A percentile compares a stretch with the other conserved stretches of the same genome.
phyloP scores from a whole-genome alignment of 2,888 invertebrate genomes.

The Epirrhoe tristata region DNA sequence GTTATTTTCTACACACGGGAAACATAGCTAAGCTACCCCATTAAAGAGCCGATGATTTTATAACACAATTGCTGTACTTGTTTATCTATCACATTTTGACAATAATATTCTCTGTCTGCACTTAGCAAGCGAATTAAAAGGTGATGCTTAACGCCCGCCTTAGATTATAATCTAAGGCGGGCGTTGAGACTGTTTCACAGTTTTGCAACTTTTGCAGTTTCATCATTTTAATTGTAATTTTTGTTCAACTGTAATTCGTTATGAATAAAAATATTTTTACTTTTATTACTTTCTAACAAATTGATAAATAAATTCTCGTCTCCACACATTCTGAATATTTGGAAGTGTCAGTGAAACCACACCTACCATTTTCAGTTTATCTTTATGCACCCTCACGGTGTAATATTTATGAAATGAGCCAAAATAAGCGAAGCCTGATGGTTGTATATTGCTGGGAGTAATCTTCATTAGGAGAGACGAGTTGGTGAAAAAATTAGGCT shows the following conservation, averaged over 20 bases:
- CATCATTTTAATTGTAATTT: no score
- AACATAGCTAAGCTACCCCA: background rate
- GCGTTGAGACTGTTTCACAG: no score
- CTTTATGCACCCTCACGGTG: constrained; percentile 42
- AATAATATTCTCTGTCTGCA: no score
- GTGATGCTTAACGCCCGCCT: no score
- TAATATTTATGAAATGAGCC: constrained; percentile 40
- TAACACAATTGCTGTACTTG: background rate
- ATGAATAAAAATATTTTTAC: no score
- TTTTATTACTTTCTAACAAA: no score
- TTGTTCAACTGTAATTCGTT: no score
- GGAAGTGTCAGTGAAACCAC: background rate
- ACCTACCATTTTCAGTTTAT: constrained; percentile 26
- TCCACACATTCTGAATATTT: background rate
- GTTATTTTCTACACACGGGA: background rate
- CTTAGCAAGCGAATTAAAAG: no score
- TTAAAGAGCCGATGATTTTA: background rate
- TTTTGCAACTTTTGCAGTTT: no score
- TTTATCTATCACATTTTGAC: no score
- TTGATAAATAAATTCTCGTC: constrained; percentile 1
- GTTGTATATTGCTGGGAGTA: constrained; percentile 28
- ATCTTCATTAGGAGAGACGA: constrained; percentile 22
- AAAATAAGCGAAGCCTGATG: constrained; percentile 24
- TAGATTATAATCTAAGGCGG: no score
- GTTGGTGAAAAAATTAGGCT: constrained; percentile 22